A percentile compares a stretch with the other conserved stretches of the same genome.
Conservation (phyloP, 2,888 invertebrate genomes). For the Antheraea yamamai region DNA sequence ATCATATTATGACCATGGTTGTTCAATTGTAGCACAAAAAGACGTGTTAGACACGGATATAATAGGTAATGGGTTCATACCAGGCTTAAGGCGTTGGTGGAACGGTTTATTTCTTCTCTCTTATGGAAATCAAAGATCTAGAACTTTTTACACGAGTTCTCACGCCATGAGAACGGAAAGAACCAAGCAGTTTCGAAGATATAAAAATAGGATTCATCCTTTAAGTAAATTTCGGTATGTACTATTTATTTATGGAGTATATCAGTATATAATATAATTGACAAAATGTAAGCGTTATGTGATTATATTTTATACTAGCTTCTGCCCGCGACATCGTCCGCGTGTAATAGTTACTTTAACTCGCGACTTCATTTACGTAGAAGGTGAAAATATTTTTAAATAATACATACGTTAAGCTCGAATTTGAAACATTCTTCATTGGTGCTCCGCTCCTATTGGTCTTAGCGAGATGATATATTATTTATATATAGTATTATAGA, state of each 20-base stretch:
- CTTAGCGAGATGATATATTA: no score
- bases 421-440: no score
- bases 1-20: conserved; percentile 46
- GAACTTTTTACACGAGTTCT: conserved; percentile 32
- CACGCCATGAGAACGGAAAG: conserved; percentile 24
- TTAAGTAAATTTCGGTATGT: conserved; percentile 22
- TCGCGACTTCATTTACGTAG: no score
- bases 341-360: no score
- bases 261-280: background rate
- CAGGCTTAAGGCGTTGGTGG: conserved; percentile 43
- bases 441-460: no score
- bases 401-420: no score
- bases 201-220: conserved; percentile 21
- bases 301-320: background rate
- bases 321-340: no score
- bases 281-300: background rate
- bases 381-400: no score
- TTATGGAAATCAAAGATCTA: conserved; percentile 31
- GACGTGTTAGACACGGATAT: conserved; percentile 45
- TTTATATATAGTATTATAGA: no score
- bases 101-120: conserved; percentile 46
- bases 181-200: conserved; percentile 20
- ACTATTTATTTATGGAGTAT: background rate
- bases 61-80: conserved; percentile 28
- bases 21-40: conserved; percentile 37